These are phyloP conservation scores for Acleris literana DNA, from an alignment of 2,888 invertebrate species.

Conservation along the genomic window DNA sequence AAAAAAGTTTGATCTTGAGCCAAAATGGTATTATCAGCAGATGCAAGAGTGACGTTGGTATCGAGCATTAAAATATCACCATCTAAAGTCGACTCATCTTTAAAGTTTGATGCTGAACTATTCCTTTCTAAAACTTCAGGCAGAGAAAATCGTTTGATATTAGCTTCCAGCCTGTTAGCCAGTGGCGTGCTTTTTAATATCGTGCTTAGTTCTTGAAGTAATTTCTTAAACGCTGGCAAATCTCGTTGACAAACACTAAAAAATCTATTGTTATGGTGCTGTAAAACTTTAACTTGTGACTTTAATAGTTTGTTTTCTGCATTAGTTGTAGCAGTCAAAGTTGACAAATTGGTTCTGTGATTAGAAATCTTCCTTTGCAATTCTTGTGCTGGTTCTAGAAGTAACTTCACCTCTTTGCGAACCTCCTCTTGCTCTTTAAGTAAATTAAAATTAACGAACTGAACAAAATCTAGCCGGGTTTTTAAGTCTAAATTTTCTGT, in stretches of 20 bases:
- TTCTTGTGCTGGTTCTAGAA: conserved; percentile 61
- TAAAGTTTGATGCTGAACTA: conserved; percentile 52
- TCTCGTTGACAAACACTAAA: conserved; percentile 73
- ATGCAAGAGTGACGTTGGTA: conserved; percentile 68
- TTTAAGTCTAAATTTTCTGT: conserved; percentile 55
- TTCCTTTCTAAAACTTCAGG: conserved; percentile 65
- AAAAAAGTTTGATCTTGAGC: conserved; percentile 68
- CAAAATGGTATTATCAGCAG: conserved; percentile 63
- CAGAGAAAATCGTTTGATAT: conserved; percentile 64
- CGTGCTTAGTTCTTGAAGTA: conserved; percentile 60
- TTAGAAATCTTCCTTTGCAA: conserved; percentile 69
- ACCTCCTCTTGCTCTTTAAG: conserved; percentile 60
- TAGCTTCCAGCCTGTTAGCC: conserved; percentile 50
- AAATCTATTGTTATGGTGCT: conserved; percentile 69
- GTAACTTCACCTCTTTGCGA: conserved; percentile 59
- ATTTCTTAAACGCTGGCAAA: conserved; percentile 67
- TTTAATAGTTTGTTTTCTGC: conserved; percentile 73
- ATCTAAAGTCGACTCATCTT: conserved; percentile 72
- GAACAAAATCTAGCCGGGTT: conserved; percentile 48
- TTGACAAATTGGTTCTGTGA: conserved; percentile 72
- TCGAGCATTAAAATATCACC: conserved; percentile 75
- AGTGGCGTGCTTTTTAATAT: conserved; percentile 57
- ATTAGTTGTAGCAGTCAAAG: conserved; percentile 72
- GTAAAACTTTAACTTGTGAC: conserved; percentile 68
- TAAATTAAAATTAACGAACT: conserved; percentile 54